Evolutionary conservation across 1,140 invertebrate genomes (phyloP).

Genomic region (Oryctes rhinoceros): DNA sequence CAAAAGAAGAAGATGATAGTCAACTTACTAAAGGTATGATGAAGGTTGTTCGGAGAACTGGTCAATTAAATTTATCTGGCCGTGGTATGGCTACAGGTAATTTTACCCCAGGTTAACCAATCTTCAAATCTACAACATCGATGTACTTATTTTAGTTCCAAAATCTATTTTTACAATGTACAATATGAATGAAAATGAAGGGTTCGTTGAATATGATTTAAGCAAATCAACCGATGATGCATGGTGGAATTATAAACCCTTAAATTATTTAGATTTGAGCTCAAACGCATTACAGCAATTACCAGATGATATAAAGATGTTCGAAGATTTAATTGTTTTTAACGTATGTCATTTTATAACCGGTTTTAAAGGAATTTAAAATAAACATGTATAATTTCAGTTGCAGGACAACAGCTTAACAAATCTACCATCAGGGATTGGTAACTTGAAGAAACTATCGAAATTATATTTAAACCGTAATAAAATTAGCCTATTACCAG

Average conservation of each 20-base stretch:
- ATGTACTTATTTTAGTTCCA: conserved; percentile 72
- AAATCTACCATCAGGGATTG: conserved; percentile 77
- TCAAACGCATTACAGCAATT: conserved; percentile 77
- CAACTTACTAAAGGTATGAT: conserved; percentile 74
- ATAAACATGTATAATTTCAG: conserved; percentile 47
- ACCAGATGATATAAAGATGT: conserved; percentile 73
- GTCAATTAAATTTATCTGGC: conserved; percentile 80
- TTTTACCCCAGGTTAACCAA: neutral
- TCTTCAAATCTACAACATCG: neutral
- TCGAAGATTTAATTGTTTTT: conserved; percentile 75
- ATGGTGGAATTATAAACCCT: conserved; percentile 87
- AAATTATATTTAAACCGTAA: conserved; percentile 84
- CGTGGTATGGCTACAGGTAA: conserved; percentile 78
- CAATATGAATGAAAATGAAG: conserved; percentile 71
- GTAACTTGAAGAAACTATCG: conserved; percentile 75
- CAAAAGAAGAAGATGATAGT: conserved; percentile 71
- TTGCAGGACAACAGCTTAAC: conserved; percentile 80
- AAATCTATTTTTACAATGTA: conserved; percentile 83
- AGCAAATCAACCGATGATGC: conserved; percentile 65
- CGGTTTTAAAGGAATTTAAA: neutral
- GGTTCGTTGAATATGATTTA: conserved; percentile 72
- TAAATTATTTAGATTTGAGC: conserved; percentile 82
- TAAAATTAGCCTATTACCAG: conserved; percentile 71
- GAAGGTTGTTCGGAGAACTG: conserved; percentile 79
- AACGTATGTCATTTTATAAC: conserved; percentile 66